phyloP scores from a whole-genome alignment of 53 echinoderm and acorn worm genomes.

The Apostichopus leukothele region DNA sequence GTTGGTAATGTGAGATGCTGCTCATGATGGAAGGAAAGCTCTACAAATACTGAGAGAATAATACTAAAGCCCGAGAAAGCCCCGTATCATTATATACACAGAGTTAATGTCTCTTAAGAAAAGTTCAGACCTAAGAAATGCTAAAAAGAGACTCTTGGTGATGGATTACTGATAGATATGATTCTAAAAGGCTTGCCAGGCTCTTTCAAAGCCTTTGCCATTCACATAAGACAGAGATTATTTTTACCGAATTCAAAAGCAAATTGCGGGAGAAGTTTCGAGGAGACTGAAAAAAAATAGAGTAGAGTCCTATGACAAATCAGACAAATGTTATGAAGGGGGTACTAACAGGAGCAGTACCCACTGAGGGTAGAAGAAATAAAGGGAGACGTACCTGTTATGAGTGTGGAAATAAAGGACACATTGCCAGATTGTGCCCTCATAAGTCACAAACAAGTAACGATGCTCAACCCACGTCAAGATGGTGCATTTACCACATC shows the following conservation, averaged over 20 bases:
- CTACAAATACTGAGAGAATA: slow-evolving; percentile 27
- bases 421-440: not conserved
- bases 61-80: slow-evolving; percentile 16
- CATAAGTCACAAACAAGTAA: not conserved
- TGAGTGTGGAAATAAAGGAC: not conserved
- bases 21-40: slow-evolving; percentile 44
- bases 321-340: not conserved
- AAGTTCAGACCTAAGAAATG: not conserved
- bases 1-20: slow-evolving; percentile 39
- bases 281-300: not conserved
- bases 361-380: not conserved
- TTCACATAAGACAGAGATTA: too few relatives aligned
- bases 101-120: slow-evolving; percentile 19
- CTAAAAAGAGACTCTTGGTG: too few relatives aligned
- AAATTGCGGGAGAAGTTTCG: not conserved
- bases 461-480: not conserved
- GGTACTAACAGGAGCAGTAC: not conserved
- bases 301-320: not conserved
- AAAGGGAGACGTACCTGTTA: not conserved
- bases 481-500: not conserved
- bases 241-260: not conserved
- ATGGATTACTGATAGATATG: too few relatives aligned
- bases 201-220: too few relatives aligned
- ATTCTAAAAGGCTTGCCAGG: too few relatives aligned
- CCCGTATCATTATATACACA: not conserved